phyloP scores from a whole-genome alignment of 2,888 invertebrate genomes.

The Melitaea athalia region DNA sequence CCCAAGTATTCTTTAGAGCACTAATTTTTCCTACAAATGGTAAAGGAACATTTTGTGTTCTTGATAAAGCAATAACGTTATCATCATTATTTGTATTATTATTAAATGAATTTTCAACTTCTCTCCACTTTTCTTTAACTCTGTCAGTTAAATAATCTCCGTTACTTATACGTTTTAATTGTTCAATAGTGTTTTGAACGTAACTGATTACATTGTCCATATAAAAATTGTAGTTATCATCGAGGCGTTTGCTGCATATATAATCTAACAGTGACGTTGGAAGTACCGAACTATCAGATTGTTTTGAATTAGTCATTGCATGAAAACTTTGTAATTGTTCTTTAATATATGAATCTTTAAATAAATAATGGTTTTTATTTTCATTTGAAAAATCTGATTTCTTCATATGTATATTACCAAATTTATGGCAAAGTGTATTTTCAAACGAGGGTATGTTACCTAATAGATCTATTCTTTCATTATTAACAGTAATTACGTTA shows the following conservation, averaged over 20 bases:
- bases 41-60: conserved; percentile 62
- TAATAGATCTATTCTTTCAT: conserved; percentile 62
- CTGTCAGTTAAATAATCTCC: conserved; percentile 73
- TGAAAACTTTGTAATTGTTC: conserved; percentile 57
- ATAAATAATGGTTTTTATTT: conserved; percentile 55
- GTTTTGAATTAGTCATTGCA: conserved; percentile 46
- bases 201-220: conserved; percentile 73
- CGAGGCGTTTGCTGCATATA: conserved; percentile 66
- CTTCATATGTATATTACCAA: conserved; percentile 58
- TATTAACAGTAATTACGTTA: conserved; percentile 58
- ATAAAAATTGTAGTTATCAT: conserved; percentile 70
- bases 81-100: conserved; percentile 18
- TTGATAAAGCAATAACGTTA: conserved; percentile 53
- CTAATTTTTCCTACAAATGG: conserved; percentile 56
- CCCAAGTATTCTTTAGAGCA: conserved; percentile 53
- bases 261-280: conserved; percentile 68
- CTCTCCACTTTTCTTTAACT: conserved; percentile 72
- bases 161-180: conserved; percentile 74
- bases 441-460: conserved; percentile 53
- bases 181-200: conserved; percentile 70
- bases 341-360: conserved; percentile 60
- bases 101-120: conserved; percentile 43
- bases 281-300: conserved; percentile 50
- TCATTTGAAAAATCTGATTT: conserved; percentile 49
- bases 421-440: conserved; percentile 64